Percentiles rank a stretch among this genome's conserved stretches.
Evolutionary conservation across 2,797 vertebrate species (phyloP).

Genomic region (Prunella strophiata): DNA sequence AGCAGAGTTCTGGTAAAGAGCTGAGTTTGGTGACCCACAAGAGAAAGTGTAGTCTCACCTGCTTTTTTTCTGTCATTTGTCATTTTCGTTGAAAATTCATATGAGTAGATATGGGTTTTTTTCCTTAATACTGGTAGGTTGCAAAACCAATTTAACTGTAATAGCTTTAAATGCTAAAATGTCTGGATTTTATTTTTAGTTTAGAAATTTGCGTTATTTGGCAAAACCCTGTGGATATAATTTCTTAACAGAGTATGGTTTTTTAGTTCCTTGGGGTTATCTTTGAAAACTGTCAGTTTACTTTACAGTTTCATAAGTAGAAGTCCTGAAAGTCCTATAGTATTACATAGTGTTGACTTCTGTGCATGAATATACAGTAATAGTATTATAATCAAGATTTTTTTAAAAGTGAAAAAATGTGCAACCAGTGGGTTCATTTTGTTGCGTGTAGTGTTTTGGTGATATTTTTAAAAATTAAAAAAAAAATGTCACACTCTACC

Average conservation of each 20-base stretch:
- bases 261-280: neutral
- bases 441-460: neutral
- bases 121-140: neutral
- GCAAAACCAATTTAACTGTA: neutral
- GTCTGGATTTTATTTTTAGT: neutral
- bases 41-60: neutral
- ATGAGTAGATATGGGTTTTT: rapidly evolving
- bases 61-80: neutral
- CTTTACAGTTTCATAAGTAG: neutral
- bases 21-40: neutral
- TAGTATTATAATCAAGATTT: neutral
- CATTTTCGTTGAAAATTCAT: neutral
- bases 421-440: neutral
- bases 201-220: neutral
- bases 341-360: neutral
- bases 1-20: neutral
- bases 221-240: neutral
- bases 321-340: neutral
- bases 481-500: rapidly evolving
- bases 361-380: neutral
- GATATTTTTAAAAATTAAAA: neutral
- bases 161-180: neutral
- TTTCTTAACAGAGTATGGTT: neutral
- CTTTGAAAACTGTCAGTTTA: neutral
- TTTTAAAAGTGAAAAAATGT: neutral